Evolutionary conservation across 2,113 vertebrate genomes (phyloP), one percentile per base, ranked within the genome.

Genomic region (Neogale vison): DNA sequence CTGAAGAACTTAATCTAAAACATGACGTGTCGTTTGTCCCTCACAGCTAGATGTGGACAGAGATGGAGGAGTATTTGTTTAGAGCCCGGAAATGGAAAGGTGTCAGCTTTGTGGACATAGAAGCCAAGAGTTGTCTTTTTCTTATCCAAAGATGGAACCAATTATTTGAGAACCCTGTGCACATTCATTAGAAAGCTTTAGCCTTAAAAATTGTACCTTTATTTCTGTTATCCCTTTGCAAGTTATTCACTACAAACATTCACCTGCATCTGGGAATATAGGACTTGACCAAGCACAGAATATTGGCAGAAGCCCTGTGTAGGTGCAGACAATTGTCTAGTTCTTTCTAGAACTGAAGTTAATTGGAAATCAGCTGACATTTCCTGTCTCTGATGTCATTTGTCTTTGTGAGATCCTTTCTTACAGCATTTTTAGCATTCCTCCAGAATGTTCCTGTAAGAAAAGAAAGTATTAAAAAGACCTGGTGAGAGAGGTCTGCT

Each of bases 11-110:
- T 92, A 86, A 39, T 92, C 55, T 76, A 90, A 96, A 95, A 91
- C 14, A 11, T 31, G 0, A 26, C 1, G 0, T 59, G 23, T 5
- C 1, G 0, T 34, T n/a, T 2, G 0, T 34, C 82, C 61, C 50
- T 93, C 23, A 0, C 42, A 50, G 71, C 80, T 72, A 8, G 81
- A 23, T 17, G 8, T 42, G 1, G 29, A 83, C 42, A 42, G 85
- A 55, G 96, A 55, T 65, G n/a, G 88, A 83, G 61, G 13, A 15
- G 57, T 72, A 18, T 26, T 93, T 94, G 90, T 94, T 72, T 63
- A 18, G 36, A 96, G 21, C 0, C 0, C 82, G 50, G 20, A 55
- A 20, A 0, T 72, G 77, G n/a, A 91, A 92, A 82, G 42, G 47
- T 63, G 90, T 96, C 50, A 72, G 31, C 1, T 0, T 84, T 96